These are phyloP conservation scores for Aptenodytes forsteri DNA, from an alignment of 2,113 vertebrate genomes.

Conservation along the genomic window DNA sequence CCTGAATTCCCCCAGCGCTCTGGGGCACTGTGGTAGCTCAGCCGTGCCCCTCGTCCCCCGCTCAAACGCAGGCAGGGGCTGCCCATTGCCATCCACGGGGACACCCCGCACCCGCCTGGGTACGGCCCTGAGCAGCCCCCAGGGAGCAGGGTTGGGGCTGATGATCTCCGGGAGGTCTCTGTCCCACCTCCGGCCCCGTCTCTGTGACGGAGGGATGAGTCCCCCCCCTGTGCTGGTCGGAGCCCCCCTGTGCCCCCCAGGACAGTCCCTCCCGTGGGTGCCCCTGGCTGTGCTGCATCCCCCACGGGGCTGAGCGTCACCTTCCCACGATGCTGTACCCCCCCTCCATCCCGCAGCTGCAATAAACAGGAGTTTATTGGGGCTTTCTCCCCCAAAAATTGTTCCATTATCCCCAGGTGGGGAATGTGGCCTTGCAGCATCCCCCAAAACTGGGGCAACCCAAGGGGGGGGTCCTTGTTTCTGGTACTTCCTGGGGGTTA, in stretches of 20 bases:
- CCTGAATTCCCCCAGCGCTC: accelerated
- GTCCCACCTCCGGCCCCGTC: neutral
- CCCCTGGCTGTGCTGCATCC: neutral
- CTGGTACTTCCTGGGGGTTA: neutral
- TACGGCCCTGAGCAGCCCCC: neutral
- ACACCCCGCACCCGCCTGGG: neutral
- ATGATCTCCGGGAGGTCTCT: neutral
- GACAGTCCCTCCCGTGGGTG: neutral
- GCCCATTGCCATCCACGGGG: accelerated
- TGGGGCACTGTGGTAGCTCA: accelerated
- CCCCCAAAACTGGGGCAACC: neutral
- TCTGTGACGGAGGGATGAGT: neutral
- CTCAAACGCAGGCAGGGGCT: neutral
- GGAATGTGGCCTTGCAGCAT: neutral
- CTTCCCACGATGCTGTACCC: too few relatives aligned
- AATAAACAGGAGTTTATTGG: neutral
- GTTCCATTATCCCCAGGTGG: too few relatives aligned
- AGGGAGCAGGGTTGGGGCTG: neutral
- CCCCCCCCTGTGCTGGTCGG: neutral
- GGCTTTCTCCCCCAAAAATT: neutral
- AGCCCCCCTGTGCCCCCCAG: neutral
- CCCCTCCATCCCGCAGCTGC: neutral
- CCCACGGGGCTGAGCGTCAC: neutral
- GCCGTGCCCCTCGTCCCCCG: accelerated
- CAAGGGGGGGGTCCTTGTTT: neutral